Evolutionary conservation across 1,140 invertebrate species (phyloP).

Genomic region (Zaprionus taronus): DNA sequence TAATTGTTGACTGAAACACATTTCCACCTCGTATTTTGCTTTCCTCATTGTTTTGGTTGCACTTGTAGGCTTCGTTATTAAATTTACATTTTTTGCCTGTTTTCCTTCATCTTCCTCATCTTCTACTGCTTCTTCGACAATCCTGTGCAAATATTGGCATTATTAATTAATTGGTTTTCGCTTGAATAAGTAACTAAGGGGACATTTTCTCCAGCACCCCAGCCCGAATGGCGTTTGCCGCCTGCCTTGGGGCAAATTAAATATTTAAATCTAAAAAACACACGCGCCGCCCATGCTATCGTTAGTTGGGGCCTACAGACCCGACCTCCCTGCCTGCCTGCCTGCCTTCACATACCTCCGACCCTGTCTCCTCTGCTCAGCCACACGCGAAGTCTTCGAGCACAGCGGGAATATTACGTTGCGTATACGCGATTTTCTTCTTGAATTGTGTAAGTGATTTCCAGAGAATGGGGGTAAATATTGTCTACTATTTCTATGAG

Average conservation of each 20-base stretch:
- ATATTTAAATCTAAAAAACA: conserved; percentile 74
- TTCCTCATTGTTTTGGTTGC: conserved; percentile 11
- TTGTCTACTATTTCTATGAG: background rate
- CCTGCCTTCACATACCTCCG: background rate
- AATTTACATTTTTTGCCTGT: conserved; percentile 19
- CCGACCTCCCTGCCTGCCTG: background rate
- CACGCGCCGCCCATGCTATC: conserved; percentile 20
- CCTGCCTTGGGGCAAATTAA: conserved; percentile 63
- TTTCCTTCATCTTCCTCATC: conserved; percentile 9
- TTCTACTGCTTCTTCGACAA: conserved; percentile 23
- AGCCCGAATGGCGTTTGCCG: conserved; percentile 33
- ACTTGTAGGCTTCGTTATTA: conserved; percentile 2
- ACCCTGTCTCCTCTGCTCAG: background rate
- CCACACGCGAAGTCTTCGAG: background rate
- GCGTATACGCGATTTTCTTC: background rate
- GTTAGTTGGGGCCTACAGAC: background rate
- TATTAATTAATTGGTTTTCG: conserved; percentile 80
- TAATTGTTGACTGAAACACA: conserved; percentile 7
- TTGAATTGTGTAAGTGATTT: background rate
- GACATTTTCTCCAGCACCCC: conserved; percentile 13
- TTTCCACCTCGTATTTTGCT: background rate
- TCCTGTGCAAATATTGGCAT: conserved; percentile 65
- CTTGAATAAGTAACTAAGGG: conserved; percentile 54
- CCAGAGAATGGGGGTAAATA: background rate
- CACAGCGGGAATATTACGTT: background rate